These are phyloP conservation scores for Linyphia triangularis DNA, from an alignment of 2,888 invertebrate genomes.

Conservation along the genomic window DNA sequence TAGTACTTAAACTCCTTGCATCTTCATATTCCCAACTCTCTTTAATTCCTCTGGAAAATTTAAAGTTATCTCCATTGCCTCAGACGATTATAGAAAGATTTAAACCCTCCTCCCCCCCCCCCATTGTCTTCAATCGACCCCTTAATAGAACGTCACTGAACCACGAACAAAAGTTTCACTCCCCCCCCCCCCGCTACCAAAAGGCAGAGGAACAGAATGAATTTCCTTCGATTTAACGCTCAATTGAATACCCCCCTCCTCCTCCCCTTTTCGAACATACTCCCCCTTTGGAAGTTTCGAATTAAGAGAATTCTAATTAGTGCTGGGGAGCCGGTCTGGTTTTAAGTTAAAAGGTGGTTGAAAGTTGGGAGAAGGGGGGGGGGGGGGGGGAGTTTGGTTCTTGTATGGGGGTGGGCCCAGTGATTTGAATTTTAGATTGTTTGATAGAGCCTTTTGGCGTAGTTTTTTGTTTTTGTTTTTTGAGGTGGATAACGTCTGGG, in stretches of 20 bases:
- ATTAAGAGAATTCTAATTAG: constrained; percentile 50
- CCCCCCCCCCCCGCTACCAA: constrained; percentile 17
- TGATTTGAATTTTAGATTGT: constrained; percentile 19
- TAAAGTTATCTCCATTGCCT: neutral
- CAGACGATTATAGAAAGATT: constrained; percentile 10
- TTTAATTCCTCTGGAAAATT: no score
- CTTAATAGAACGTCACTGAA: constrained; percentile 1
- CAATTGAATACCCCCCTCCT: constrained; percentile 38
- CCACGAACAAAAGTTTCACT: constrained; percentile 56
- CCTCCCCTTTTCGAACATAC: no score
- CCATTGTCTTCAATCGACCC: no score
- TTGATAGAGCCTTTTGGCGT: neutral
- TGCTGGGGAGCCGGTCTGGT: constrained; percentile 2
- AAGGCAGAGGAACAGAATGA: constrained; percentile 45
- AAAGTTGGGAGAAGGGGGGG: neutral
- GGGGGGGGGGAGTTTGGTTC: neutral
- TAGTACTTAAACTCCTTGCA: no score
- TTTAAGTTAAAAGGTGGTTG: constrained; percentile 27
- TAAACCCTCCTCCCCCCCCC: neutral
- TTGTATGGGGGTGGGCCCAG: neutral
- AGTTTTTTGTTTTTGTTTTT: constrained; percentile 4
- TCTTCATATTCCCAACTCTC: neutral
- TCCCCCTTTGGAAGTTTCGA: constrained; percentile 14
- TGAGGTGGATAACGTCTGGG: no score
- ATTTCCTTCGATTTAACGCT: constrained; percentile 65